Base-by-base conservation (phyloP, 2,888 invertebrate species). In the Pammene fasciana region DNA sequence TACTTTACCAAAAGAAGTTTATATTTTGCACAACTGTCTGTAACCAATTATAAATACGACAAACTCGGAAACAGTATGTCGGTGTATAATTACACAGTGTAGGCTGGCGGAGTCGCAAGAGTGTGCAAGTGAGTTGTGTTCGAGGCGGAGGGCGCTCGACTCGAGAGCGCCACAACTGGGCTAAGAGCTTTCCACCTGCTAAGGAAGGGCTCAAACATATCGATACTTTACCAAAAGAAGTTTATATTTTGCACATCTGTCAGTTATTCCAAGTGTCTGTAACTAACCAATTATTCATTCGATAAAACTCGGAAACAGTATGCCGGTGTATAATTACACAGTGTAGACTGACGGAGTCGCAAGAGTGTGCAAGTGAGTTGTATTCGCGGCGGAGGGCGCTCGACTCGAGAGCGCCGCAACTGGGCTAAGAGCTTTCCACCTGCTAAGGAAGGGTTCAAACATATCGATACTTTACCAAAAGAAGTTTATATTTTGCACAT, bases 371-470 rank as follows among this genome's bases (percentile, higher is more conserved):
- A 46, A 61, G 55, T 61, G 68, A 57, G 68, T 68, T 68, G 56
- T 68, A 64, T 68, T 50, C 68, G 68, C 45, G 56, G 62, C 62
- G 36, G 55, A 68, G 68, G 68, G 56, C 56, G 68, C 68, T 68
- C 48, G 56, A 68, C 18, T 56, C 50, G 50, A 68, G 68, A 11
- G 64, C 55, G 41, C 68, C 56, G 83, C 87, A 86, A 86, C 88
- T 87, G 82, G 88, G 87, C 83, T 88, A 86, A 88, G 88, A 86
- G 83, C 81, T 82, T 84, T 86, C 79, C 81, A 82, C 80, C 79
- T 82, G 68, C 56, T 43, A 41, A 60, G 60, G 70, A 46, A 48
- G 38, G 59, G 54, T 43, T 45, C 13, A n/a, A 34, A 45, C 45
- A 52, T 59, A 64, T 64, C 59, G 50, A 48, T 13, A 26, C n/a